Base-by-base conservation (phyloP, 2,888 invertebrate genomes). In the Phyllotreta cruciferae region DNA sequence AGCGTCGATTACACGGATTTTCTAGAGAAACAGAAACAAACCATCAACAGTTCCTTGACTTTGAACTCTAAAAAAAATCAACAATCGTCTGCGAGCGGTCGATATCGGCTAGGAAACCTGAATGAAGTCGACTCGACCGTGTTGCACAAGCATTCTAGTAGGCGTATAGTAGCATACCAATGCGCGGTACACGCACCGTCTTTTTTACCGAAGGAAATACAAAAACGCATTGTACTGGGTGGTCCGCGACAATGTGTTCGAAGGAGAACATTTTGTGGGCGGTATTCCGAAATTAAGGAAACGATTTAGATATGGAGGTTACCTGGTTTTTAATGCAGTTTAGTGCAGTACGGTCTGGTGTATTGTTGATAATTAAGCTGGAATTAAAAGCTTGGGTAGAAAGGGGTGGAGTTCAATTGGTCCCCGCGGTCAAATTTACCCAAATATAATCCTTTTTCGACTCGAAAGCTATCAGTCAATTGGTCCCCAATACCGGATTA, bases 101-200 rank as follows among this genome's bases (percentile, higher is more conserved):
- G 24, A 47, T 24, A 11, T 47, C n/a, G 24, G 11, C 47, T 47
- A 1, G 47, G 34, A 47, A 47, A 47, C 47, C 47, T 47, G 47
- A 47, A 47, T 47, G 47, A 47, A 47, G 47, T 47, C 47, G 47
- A 47, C 47, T 47, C 34, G 7, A 47, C 34, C 34, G 34, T 47
- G 47, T 47, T 47, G 47, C 47, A 47, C 47, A 47, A 47, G 47
- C 47, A 13, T 47, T 34, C 8, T 6, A 47, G 47, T 47, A 47
- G 47, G 47, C 47, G 47, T 47, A 47, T 13, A 47, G 47, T 47
- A 47, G 47, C 47, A 47, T 47, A 47, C 47, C 47, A 47, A 47
- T 47, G 47, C 47, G 1, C 47, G 24, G 9, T 47, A 34, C 13
- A 47, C 47, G 47, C 47, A 47, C n/a, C 47, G 44, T 34, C 24